These are phyloP conservation scores for Pomatostomus ruficeps DNA, from an alignment of 2,113 vertebrate genomes.

Conservation along the genomic window DNA sequence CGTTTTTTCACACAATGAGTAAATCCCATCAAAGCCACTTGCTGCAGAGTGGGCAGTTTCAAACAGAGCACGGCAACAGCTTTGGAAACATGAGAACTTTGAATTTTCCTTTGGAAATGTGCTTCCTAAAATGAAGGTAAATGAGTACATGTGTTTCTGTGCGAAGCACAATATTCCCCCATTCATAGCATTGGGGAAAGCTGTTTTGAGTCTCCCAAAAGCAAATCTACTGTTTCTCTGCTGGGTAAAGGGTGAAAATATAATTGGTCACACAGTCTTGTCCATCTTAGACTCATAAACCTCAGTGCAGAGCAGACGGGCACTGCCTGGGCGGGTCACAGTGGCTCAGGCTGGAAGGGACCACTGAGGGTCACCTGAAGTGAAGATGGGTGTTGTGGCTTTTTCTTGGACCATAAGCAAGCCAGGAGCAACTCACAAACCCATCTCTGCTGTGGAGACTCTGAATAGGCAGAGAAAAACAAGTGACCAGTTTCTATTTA, in stretches of 20 bases:
- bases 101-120: neutral
- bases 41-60: neutral
- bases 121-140: neutral
- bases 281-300: neutral
- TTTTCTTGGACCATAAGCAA: neutral
- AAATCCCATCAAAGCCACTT: neutral
- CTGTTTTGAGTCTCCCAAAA: neutral
- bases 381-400: neutral
- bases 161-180: neutral
- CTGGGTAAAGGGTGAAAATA: neutral
- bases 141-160: neutral
- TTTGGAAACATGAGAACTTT: neutral
- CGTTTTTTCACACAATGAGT: neutral
- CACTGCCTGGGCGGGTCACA: neutral
- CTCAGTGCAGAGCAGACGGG: neutral
- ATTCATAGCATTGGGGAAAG: neutral
- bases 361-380: neutral
- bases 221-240: neutral
- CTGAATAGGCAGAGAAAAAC: neutral
- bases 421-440: neutral
- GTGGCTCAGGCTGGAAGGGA: neutral
- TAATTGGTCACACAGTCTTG: neutral
- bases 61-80: neutral
- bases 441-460: neutral
- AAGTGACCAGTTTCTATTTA: conserved; percentile 22